Percentiles rank a stretch among this genome's conserved stretches.
These are phyloP conservation scores for cattle (Bos taurus) DNA, from an alignment of 2,113 vertebrate species.

Conservation along the genomic window ARS-UCD2.0 NC_037346.1:31535001-31535500, in stretches of 20 bases:
- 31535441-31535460: slow-evolving; percentile 47
- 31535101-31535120: not conserved
- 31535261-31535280: not conserved
- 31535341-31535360: not conserved
- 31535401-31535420: not conserved
- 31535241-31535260: not conserved
- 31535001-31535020: slow-evolving; percentile 21
- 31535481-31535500: slow-evolving; percentile 13
- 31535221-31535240: not conserved
- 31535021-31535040: not conserved
- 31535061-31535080: not conserved
- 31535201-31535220: not conserved
- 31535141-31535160: not conserved
- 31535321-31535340: slow-evolving; percentile 28
- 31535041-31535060: slow-evolving; percentile 14
- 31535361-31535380: not conserved
- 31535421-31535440: slow-evolving; percentile 50
- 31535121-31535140: not conserved
- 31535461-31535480: slow-evolving; percentile 5
- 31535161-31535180: not conserved
- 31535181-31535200: not conserved
- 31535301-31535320: not conserved
- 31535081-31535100: not conserved
- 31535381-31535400: slow-evolving; percentile 36
- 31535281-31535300: not conserved